phyloP scores from a whole-genome alignment of 1,140 invertebrate genomes.

The Danaus plexippus region DNA sequence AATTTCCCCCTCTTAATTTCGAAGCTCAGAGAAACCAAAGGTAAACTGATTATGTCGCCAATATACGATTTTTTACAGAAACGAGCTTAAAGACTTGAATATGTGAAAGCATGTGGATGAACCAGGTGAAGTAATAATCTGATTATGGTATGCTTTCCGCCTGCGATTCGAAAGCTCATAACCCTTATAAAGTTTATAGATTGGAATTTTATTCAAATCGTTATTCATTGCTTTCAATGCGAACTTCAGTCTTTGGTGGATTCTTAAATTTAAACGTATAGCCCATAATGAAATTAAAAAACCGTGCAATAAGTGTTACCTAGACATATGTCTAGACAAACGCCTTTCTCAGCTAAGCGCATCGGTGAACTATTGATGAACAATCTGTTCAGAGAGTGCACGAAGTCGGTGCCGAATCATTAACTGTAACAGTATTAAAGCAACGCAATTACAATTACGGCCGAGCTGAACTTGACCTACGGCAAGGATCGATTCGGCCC shows the following conservation, averaged over 20 bases:
- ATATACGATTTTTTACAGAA: constrained; percentile 56
- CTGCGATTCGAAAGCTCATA: background rate
- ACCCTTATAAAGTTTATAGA: too few relatives aligned
- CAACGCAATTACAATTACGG: constrained; percentile 55
- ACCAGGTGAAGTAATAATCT: constrained; percentile 7
- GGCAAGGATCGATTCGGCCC: constrained; percentile 48
- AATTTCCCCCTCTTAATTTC: constrained; percentile 65
- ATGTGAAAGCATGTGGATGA: constrained; percentile 17
- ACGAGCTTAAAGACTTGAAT: constrained; percentile 32
- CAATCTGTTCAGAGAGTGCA: constrained; percentile 9
- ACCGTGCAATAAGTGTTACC: too few relatives aligned
- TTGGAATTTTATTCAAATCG: too few relatives aligned
- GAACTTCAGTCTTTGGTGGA: too few relatives aligned
- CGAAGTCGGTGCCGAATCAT: constrained; percentile 32
- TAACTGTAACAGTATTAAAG: constrained; percentile 44
- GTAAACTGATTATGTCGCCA: constrained; percentile 66
- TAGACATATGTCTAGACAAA: too few relatives aligned
- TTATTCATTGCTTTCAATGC: too few relatives aligned
- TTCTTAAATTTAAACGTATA: too few relatives aligned
- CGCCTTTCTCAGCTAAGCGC: too few relatives aligned
- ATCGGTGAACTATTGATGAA: background rate
- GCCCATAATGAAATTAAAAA: too few relatives aligned
- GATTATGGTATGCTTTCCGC: constrained; percentile 1
- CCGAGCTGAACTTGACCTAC: constrained; percentile 57
- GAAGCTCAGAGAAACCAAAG: constrained; percentile 64